Evolutionary conservation across 2,797 vertebrate species (phyloP).

Genomic region (Sebastes umbrosus): DNA sequence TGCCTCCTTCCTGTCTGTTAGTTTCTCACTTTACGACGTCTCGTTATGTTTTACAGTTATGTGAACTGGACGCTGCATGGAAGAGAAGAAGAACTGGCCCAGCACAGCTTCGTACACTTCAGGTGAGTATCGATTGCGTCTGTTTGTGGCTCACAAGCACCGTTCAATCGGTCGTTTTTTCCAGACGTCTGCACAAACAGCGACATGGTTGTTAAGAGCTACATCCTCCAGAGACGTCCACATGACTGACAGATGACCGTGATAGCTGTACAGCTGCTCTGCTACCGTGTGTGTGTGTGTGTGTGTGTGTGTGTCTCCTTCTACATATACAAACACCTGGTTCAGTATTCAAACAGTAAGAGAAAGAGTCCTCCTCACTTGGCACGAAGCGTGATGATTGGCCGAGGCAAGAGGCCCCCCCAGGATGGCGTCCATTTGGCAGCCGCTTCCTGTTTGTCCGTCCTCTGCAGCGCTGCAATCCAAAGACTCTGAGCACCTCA

Average conservation of each 20-base stretch:
- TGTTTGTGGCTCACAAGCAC: constrained; percentile 3
- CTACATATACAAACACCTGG: constrained; percentile 36
- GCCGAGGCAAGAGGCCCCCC: constrained; percentile 7
- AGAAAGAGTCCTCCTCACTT: neutral
- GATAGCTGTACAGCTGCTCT: constrained; percentile 54
- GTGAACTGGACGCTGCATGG: neutral
- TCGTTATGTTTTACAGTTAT: too few species aligned
- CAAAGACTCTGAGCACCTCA: neutral
- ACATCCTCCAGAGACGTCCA: constrained; percentile 25
- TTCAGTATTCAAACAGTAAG: constrained; percentile 32
- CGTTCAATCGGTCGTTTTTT: neutral
- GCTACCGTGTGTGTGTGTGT: constrained; percentile 30
- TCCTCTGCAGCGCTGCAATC: neutral
- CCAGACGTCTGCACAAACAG: constrained; percentile 11
- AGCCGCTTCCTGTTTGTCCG: constrained; percentile 17
- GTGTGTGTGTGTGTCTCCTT: constrained; percentile 16
- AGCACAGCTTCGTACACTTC: neutral
- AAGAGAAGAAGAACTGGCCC: neutral
- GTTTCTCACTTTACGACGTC: neutral
- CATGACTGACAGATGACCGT: constrained; percentile 29
- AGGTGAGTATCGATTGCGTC: neutral
- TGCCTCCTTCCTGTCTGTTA: neutral
- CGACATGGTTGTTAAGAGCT: constrained; percentile 12
- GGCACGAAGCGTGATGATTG: constrained; percentile 15
- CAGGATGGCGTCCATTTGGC: neutral